These are phyloP conservation scores for Sebastes minor DNA, from an alignment of 2,797 vertebrate species.

Conservation along the genomic window DNA sequence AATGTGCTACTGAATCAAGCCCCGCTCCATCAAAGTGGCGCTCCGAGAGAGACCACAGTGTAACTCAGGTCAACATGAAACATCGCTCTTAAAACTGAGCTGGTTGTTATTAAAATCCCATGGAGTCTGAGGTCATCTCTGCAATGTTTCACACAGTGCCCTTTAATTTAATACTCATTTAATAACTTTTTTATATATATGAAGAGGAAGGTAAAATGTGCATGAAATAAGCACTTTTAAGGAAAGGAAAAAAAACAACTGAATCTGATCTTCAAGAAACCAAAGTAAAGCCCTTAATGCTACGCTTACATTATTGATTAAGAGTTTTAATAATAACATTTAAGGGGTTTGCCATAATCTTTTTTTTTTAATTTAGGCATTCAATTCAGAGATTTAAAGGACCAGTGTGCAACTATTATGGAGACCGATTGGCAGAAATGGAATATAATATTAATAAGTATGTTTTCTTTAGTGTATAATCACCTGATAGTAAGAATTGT, in stretches of 20 bases:
- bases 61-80: slow-evolving; percentile 60
- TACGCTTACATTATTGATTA: neutral
- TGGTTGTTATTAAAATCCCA: slow-evolving; percentile 70
- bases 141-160: slow-evolving; percentile 56
- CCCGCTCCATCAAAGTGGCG: slow-evolving; percentile 58
- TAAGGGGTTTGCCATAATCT: slow-evolving; percentile 4
- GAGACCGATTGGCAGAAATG: neutral
- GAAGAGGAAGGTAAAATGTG: slow-evolving; percentile 44
- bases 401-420: neutral
- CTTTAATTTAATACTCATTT: slow-evolving; percentile 61
- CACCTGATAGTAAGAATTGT: no score
- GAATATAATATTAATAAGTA: no score
- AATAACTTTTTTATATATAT: slow-evolving; percentile 50
- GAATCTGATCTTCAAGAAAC: neutral
- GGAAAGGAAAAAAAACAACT: neutral
- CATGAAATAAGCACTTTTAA: slow-evolving; percentile 45
- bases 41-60: slow-evolving; percentile 63
- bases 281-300: neutral
- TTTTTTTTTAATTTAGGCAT: neutral
- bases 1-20: slow-evolving; percentile 75
- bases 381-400: slow-evolving; percentile 9
- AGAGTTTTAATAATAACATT: slow-evolving; percentile 9
- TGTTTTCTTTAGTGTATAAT: no score
- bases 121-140: slow-evolving; percentile 60
- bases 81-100: slow-evolving; percentile 50